Conservation (phyloP, 2,797 vertebrate genomes). For the Poecilia velifera region DNA sequence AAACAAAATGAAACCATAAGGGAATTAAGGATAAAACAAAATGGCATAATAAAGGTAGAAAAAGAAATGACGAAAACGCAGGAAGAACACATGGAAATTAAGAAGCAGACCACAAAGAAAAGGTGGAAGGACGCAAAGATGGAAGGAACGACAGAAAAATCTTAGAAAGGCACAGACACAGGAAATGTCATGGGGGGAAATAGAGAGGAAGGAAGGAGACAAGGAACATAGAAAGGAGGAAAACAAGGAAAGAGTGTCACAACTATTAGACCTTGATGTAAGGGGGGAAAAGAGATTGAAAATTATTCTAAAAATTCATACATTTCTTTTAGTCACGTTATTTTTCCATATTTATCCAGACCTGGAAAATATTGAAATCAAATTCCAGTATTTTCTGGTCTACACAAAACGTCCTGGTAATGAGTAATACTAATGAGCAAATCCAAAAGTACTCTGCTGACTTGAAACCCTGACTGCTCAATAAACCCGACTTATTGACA, state of each 20-base stretch:
- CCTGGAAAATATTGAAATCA: not conserved
- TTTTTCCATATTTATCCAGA: not conserved
- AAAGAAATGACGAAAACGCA: not conserved
- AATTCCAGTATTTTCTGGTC: not conserved
- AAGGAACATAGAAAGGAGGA: not conserved
- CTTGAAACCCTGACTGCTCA: slow-evolving; percentile 3
- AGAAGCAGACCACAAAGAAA: not conserved
- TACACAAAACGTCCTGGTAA: not conserved
- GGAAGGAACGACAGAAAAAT: not conserved
- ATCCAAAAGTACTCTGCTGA: slow-evolving; percentile 6
- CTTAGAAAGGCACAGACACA: not conserved
- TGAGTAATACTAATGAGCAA: not conserved
- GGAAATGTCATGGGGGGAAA: not conserved
- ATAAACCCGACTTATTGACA: slow-evolving; percentile 1
- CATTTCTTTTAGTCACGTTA: not conserved
- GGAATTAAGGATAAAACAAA: not conserved
- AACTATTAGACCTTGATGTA: not conserved
- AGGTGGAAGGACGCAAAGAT: not conserved
- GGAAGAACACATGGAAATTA: not conserved
- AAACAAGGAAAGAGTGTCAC: not conserved
- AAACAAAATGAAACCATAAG: not conserved
- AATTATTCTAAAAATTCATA: not conserved
- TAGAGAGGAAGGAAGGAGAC: not conserved
- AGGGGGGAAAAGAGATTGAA: not conserved
- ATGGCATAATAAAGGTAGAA: not conserved